Base-by-base conservation (phyloP, 2,888 invertebrate species). In the Drosophila macrospina region DNA sequence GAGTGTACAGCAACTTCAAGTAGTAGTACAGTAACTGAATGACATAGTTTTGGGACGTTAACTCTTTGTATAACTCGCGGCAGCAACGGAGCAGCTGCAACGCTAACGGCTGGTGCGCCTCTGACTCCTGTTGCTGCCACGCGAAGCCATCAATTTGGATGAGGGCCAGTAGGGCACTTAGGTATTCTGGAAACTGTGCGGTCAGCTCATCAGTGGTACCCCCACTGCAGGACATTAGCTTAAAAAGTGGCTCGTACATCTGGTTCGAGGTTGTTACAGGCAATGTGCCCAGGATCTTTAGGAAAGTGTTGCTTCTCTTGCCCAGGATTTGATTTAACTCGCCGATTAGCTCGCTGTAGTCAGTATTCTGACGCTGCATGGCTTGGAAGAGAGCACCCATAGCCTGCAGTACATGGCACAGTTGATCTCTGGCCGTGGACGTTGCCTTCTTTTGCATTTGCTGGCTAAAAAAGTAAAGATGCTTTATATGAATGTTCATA, bases 21-120 rank as follows among this genome's bases (percentile, higher is more conserved):
- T 89, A 86, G 54, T 88, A 90, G 57, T 91, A 90, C 1, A 90
- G 63, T 30, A 90, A 47, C 13, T 81, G 80, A 1, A 90, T 55
- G 1, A 63, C 70, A 56, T 88, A 81, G 3, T 69, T 61, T 5
- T 87, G 78, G 0, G 70, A 39, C 5, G 78, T 70, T 4, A 80
- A 48, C 5, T 57, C 60, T 45, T 86, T 82, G 39, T 90, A 73
- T 0, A 80, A 60, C 5, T 79, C 80, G 2, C 85, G 86, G 28
- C 84, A 89, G 28, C 77, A 62, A n/a, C 78, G 80, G 3, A 91
- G 63, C 28, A 89, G 60, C 34, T 75, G 76, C 20, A 89, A 41
- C 1, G 77, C 57, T 11, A 82, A 47, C 30, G 85, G 78, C 16
- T 68, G 77, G 13, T 75, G 63, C 30, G 65, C 50, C 47, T 63